Conservation (phyloP, 2,888 invertebrate species). For the Microchrysa polita region DNA sequence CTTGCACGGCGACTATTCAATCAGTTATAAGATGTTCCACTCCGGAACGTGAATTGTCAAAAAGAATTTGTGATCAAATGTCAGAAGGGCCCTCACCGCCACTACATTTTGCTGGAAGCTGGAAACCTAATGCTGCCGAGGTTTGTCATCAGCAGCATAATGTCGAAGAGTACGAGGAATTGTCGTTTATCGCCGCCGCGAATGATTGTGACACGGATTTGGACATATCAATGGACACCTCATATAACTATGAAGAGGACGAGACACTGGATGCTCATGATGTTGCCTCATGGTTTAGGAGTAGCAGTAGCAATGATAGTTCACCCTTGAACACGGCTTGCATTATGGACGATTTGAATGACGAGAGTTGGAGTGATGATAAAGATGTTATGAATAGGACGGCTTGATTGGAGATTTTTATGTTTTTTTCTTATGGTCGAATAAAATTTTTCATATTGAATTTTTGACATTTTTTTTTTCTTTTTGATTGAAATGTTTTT, state of each 20-base stretch:
- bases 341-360: conserved; percentile 9
- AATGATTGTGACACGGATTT: neutral
- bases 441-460: no score
- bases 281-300: neutral
- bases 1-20: neutral
- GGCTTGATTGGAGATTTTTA: no score
- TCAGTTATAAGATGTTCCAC: conserved; percentile 2
- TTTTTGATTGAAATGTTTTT: no score
- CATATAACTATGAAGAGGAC: neutral
- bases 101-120: neutral
- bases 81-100: neutral
- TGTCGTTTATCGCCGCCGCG: neutral
- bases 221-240: neutral
- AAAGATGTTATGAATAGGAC: no score
- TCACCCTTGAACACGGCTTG: conserved; percentile 20
- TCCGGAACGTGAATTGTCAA: neutral
- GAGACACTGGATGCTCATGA: conserved; percentile 13
- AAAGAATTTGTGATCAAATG: neutral
- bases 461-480: no score
- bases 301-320: neutral
- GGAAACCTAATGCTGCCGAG: neutral
- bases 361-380: no score
- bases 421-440: no score
- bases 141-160: neutral
- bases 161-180: neutral